Percentiles rank a stretch among this genome's conserved stretches.
Conservation (phyloP, 1,140 invertebrate genomes). For the Xylocopa sonorina region DNA sequence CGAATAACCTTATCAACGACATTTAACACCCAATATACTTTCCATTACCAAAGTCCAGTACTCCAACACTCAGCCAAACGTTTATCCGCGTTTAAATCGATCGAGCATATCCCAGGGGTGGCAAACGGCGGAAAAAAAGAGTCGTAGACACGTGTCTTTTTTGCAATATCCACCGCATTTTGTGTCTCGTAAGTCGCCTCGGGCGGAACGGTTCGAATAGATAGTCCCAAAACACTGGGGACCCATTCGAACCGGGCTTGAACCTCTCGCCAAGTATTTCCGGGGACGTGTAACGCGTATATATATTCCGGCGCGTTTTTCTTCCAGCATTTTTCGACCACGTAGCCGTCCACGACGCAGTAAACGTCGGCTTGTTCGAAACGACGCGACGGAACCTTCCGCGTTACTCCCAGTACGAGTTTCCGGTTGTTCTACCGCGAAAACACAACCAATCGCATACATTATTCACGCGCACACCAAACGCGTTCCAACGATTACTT, state of each 20-base stretch:
- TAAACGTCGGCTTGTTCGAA: constrained; percentile 68
- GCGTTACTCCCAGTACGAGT: constrained; percentile 53
- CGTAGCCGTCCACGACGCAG: constrained; percentile 49
- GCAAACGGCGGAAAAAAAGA: background rate
- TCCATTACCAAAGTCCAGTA: background rate
- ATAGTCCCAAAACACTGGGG: constrained; percentile 66
- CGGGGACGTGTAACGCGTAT: constrained; percentile 7
- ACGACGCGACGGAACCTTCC: constrained; percentile 21
- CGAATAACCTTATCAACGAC: too few species aligned
- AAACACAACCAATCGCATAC: constrained; percentile 39
- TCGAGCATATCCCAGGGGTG: background rate
- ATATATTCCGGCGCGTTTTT: constrained; percentile 38
- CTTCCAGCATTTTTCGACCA: constrained; percentile 9
- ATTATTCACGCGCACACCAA: constrained; percentile 36
- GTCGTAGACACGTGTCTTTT: background rate
- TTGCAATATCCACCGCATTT: background rate
- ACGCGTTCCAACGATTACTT: constrained; percentile 28
- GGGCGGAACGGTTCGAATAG: constrained; percentile 50
- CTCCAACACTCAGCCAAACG: background rate
- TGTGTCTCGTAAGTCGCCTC: constrained; percentile 18
- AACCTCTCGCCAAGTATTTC: constrained; percentile 10
- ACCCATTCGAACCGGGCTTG: constrained; percentile 43
- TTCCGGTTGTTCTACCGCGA: constrained; percentile 4
- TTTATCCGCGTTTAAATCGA: background rate
- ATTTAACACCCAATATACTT: background rate